Conservation (phyloP, 2,113 vertebrate genomes). For the Chaetodon auriga region DNA sequence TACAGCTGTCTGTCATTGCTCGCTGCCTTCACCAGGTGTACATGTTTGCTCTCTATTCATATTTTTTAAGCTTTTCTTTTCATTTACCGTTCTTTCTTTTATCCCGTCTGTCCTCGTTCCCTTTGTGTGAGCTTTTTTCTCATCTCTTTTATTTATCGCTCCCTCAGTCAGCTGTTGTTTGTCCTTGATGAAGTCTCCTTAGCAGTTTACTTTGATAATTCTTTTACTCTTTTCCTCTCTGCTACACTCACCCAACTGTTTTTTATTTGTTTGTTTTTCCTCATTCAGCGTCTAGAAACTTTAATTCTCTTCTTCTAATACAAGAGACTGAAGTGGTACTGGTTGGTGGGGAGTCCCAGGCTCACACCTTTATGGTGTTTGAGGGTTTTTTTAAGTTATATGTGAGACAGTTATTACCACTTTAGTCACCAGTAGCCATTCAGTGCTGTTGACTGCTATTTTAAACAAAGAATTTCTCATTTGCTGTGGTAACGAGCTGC, state of each 20-base stretch:
- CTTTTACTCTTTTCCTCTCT: not conserved
- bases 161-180: not conserved
- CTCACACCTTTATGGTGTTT: not conserved
- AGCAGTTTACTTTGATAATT: not conserved
- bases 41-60: not conserved
- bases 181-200: not conserved
- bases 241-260: not conserved
- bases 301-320: not conserved
- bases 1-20: not conserved
- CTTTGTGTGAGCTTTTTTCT: not conserved
- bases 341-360: not conserved
- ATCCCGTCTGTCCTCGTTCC: conserved; percentile 1
- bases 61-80: not conserved
- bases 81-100: conserved; percentile 17
- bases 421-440: no score
- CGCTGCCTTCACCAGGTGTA: not conserved
- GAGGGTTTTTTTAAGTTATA: not conserved
- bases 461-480: not conserved
- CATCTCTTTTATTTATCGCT: not conserved
- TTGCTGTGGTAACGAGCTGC: not conserved
- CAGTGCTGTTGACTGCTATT: not conserved
- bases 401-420: not conserved
- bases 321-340: not conserved
- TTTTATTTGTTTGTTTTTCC: not conserved
- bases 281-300: not conserved